Evolutionary conservation across 2,113 vertebrate genomes (phyloP).

Genomic region (Beaufortia kweichowensis): DNA sequence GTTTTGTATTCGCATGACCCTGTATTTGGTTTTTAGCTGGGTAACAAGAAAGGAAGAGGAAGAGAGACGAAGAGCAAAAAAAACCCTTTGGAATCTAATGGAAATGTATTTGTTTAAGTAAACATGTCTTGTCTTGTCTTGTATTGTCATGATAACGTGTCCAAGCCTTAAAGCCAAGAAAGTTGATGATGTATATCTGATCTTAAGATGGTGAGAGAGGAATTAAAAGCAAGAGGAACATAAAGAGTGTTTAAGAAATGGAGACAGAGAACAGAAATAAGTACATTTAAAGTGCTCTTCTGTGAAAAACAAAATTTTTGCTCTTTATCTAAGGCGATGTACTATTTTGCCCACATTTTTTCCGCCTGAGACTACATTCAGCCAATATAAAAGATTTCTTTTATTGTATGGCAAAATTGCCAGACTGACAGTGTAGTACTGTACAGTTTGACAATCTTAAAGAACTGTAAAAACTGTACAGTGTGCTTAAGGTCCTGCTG

Average conservation of each 20-base stretch:
- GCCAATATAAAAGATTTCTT: no score
- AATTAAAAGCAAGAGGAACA: not conserved
- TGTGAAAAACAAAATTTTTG: not conserved
- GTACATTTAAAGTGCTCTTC: constrained; percentile 7
- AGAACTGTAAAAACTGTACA: no score
- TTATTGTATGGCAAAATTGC: no score
- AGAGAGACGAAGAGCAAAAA: not conserved
- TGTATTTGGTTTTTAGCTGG: not conserved
- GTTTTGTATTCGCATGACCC: not conserved
- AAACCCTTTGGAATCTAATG: constrained; percentile 16
- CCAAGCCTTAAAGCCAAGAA: constrained; percentile 24
- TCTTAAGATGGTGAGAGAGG: not conserved
- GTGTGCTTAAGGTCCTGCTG: not conserved
- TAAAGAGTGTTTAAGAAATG: not conserved
- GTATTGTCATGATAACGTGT: constrained; percentile 29
- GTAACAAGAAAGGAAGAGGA: not conserved
- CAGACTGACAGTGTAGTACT: no score
- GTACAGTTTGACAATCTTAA: no score
- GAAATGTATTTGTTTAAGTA: constrained; percentile 25
- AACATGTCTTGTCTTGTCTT: constrained; percentile 27
- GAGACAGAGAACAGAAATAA: constrained; percentile 4
- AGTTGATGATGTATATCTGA: constrained; percentile 40
- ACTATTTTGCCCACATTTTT: no score
- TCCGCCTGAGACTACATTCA: no score
- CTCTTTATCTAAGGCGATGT: not conserved